Conservation (phyloP, 2,797 vertebrate species). For the Anguilla pacifica region DNA sequence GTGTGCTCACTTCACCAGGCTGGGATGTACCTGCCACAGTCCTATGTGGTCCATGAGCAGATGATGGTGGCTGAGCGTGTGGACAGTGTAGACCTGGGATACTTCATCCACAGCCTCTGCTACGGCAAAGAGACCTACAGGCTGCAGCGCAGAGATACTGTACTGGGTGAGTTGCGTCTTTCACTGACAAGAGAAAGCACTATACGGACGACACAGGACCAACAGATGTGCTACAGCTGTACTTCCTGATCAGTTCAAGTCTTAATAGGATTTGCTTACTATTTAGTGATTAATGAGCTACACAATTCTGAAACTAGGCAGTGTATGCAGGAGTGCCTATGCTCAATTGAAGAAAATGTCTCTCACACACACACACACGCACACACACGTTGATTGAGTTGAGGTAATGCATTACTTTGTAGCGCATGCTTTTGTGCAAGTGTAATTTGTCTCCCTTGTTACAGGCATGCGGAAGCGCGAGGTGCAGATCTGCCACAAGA, state of each 20-base stretch:
- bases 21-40: conserved; percentile 92
- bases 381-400: neutral
- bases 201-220: neutral
- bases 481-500: conserved; percentile 80
- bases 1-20: conserved; percentile 69
- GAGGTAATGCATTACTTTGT: too few species aligned
- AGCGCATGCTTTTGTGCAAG: neutral
- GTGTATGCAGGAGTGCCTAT: too few species aligned
- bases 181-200: neutral
- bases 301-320: too few species aligned
- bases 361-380: neutral
- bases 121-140: conserved; percentile 88
- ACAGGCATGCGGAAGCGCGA: conserved; percentile 95
- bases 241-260: neutral
- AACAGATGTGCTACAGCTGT: neutral
- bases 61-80: conserved; percentile 95
- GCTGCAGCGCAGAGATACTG: conserved; percentile 85
- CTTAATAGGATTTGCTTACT: too few species aligned
- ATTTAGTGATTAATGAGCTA: too few species aligned
- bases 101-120: conserved; percentile 89
- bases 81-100: conserved; percentile 87
- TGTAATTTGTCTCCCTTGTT: neutral
- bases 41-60: conserved; percentile 92
- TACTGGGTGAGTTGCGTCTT: conserved; percentile 51
- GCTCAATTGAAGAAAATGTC: neutral